Base-by-base conservation (phyloP, 1,140 invertebrate species). In the Arctopsyche grandis region DNA sequence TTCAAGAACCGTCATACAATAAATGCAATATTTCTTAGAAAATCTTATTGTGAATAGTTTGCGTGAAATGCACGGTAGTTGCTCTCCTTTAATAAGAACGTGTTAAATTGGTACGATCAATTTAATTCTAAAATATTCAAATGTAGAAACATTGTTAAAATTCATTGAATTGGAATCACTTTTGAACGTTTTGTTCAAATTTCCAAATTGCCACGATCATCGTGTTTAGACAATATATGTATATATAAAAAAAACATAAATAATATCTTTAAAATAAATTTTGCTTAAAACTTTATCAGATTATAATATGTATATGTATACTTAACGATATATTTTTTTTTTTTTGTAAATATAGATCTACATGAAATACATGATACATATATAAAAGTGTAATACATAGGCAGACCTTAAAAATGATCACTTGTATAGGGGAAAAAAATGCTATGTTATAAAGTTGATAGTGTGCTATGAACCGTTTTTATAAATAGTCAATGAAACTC, bases 251-350 rank as follows among this genome's bases (percentile, higher is more conserved):
- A 16, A 66, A 58, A 71, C 46, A 78, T 78, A 24, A 43, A 78
- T 71, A 78, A 58, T 71, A 71, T 56, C 44, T 77, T 77, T 24
- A 24, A 38, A 56, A 38, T 78, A 77, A 52, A 52, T n/a, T 66
- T 44, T 69, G 38, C 44, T 69, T 77, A 29, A 21, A 48, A 52
- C 12, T 52, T 52, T 52, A 52, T 52, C 10, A 52, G 16, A 52
- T 52, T 14, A 52, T 7, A 46, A 5, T 46, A 46, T 46, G 12
- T 46, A 46, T 52, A 12, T 52, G 16, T 52, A 52, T 52, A 52
- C 16, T 14, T 52, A 52, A 14, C 10, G 10, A 52, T 52, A 52
- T 52, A 38, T 38, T 56, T 56, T 16, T 56, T 38, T 56, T 56
- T 16, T 56, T 56, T 16, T 56, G 14, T 56, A 16, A 56, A 56